Evolutionary conservation across 2,888 invertebrate species (phyloP).

Genomic region (Tetragonisca angustula): DNA sequence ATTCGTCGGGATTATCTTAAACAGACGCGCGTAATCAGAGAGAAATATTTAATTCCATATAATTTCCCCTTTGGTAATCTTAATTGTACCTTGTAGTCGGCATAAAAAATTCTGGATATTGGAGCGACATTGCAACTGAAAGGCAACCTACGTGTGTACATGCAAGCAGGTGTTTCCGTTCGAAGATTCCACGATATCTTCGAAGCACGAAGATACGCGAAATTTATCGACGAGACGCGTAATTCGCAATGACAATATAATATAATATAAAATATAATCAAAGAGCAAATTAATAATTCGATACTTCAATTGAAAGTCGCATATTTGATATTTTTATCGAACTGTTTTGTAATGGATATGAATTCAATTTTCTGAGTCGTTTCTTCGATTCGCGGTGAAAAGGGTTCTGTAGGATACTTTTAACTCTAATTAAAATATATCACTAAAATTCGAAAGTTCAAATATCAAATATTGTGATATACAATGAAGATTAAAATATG

Average conservation of each 20-base stretch:
- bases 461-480: too few relatives aligned
- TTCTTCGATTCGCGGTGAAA: too few relatives aligned
- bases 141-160: neutral
- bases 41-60: slow-evolving; percentile 28
- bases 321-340: neutral
- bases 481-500: too few relatives aligned
- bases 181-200: neutral
- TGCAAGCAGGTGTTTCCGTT: slow-evolving; percentile 8
- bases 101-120: slow-evolving; percentile 9
- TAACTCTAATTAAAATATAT: too few relatives aligned
- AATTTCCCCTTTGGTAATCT: slow-evolving; percentile 35
- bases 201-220: too few relatives aligned
- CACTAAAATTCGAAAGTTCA: too few relatives aligned
- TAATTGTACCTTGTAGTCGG: slow-evolving; percentile 25
- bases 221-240: neutral
- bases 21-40: slow-evolving; percentile 24
- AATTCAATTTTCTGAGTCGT: neutral
- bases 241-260: neutral
- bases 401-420: too few relatives aligned
- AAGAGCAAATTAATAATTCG: neutral
- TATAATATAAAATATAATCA: neutral
- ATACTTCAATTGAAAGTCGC: neutral
- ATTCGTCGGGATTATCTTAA: slow-evolving; percentile 32
- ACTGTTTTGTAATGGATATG: neutral
- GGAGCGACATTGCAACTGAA: neutral